Evolutionary conservation across 2,888 invertebrate genomes (phyloP), one percentile per base, ranked within the genome.

Genomic region (Fissipunctia ypsillon): DNA sequence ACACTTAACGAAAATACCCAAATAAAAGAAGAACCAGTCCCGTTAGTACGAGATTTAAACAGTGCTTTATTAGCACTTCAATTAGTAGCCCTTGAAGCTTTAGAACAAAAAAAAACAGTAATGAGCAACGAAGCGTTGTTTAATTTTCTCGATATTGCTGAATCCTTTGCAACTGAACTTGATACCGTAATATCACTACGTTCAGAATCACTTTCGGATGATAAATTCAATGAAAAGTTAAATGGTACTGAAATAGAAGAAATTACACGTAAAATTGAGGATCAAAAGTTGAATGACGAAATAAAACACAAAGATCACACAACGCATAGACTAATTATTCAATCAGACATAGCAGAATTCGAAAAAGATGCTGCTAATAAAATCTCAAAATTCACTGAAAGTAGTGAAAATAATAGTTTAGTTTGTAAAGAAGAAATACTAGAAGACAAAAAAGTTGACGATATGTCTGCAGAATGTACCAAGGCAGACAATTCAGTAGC

Each of bases 51-150:
- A 45, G 54, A 79, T 6, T 56, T 79, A 57, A 79, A 79, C 16
- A 79, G 80, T 69, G 31, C 41, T 45, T 69, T 79, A 35, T 75
- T 79, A 16, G 45, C 69, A 64, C 67, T 79, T 28, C 76, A 79
- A 80, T 59, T 79, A 57, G 52, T 79, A 70, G 69, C 31, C 35
- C 66, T 79, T 43, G 76, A 80, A 50, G 22, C 59, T 19, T 5
- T 80, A 70, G 76, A 79, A 50, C 75, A 75, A 64, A 22, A 14
- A 59, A 9, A 67, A 22, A 31, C 59, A 67, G 25, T 64, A 14
- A 19, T 67, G 7, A 70, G 43, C 35, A 80, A 75, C 50, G 57
- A 75, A 56, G 4, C 35, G 22, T 56, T 79, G 38, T 25, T 64
- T 14, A 59, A 54, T 12, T 4, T 75, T 56, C 35, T 70, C 14